Base-by-base conservation (phyloP, 2,113 vertebrate genomes). In the Gymnogyps californianus region DNA sequence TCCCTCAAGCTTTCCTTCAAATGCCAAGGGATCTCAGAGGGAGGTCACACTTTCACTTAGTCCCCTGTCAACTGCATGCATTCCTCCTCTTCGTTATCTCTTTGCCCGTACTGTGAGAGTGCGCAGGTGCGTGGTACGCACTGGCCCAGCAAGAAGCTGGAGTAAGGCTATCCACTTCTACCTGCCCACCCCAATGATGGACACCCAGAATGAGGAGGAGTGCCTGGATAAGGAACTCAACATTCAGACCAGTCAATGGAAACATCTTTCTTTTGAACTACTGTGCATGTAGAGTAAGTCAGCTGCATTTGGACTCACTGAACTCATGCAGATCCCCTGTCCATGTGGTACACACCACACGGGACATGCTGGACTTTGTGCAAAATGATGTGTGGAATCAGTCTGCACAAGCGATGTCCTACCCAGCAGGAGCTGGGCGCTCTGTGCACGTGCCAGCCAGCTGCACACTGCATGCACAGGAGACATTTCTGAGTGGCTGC, bases 211-310 rank as follows among this genome's bases (percentile, higher is more conserved):
- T 10, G 24, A 83, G 31, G 10, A 72, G 59, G 11, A 75, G 28
- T 20, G 52, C 24, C 19, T 5, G 4, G 34, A 7, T 65, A 62
- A 71, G 46, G 57, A 89, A 32, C 7, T 2, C 36, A 55, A 72
- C 22, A 46, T 38, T 61, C 44, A 70, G 31, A 87, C 1, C 38
- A 67, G 16, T 24, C 70, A 47, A 65, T 0, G 16, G 22, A 52
- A 87, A 9, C 36, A 83, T 29, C 47, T 26, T 64, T 87, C 47
- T 84, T 59, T 29, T 5, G 3, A 58, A 54, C 17, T 49, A 66
- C 17, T 15, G 42, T 24, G 42, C 52, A 52, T 0, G 2, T 0
- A 6, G 34, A 67, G 28, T 7, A 71, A 89, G 34, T 19, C 31
- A 49, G 52, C 28, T 72, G 54, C 1, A 1, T 58, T 58, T 54